Evolutionary conservation across 2,113 vertebrate species (phyloP), one percentile per base, ranked within the genome.

Genomic region (Vanacampus margaritifer): DNA sequence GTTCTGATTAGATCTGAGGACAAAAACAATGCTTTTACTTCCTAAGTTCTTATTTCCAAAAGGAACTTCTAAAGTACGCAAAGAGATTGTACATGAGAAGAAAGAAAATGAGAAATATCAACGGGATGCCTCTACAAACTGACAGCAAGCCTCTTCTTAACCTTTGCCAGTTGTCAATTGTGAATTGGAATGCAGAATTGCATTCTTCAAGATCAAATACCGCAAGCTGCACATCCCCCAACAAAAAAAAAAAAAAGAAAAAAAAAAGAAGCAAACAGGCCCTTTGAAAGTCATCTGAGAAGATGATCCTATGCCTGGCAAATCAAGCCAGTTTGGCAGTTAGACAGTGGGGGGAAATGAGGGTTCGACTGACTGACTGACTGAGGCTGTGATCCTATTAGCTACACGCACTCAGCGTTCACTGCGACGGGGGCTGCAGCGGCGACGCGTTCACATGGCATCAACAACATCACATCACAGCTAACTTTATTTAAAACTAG

Each of bases 381-480:
- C 78, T 78, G 80, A 69, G 66, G 58, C 81, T 84, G 68, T 86
- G 84, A 88, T 88, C 88, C 86, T 82, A 86, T 87, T 86, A 88
- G 75, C 78, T 73, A 69, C 75, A 37, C 73, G 79, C 82, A 64
- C 64, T 75, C 78, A 68, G 76, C n/a, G 60, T 35, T 46, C 82
- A 74, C 67, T 80, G 85, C 86, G 79, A 88, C 71, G 2, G 75
- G 28, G 67, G 64, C 81, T 53, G 36, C 73, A 75, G 73, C 76
- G 72, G 72, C 66, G 51, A 54, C 83, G 81, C 79, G 67, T 80
- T 79, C 76, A 85, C 75, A 77, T 14, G 39, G 39, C 73, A 48
- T 28, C 67, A 65, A 51, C 73, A 32, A 63, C 56, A 56, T 32
- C 28, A 36, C 69, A 67, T 68, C 64, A 43, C 41, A 60, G 28